Conservation (phyloP, 2,888 invertebrate genomes). For the Hypselothyrea guttata region DNA sequence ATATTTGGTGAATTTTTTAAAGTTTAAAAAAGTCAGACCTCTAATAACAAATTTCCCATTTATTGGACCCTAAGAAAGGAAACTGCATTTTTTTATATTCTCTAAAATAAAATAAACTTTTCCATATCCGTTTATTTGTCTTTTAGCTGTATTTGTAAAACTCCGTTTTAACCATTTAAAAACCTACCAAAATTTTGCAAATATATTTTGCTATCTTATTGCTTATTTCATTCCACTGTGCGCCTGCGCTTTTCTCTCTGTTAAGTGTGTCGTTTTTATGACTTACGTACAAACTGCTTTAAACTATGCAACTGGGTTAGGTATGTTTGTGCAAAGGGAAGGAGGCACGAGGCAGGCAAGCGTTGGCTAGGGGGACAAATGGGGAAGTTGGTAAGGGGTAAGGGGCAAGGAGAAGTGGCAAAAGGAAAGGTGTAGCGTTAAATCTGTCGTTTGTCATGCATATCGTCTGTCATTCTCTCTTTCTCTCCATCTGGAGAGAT, state of each 20-base stretch:
- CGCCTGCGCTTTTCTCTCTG: conserved; percentile 26
- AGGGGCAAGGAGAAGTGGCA: conserved; percentile 1
- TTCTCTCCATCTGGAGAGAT: conserved; percentile 19
- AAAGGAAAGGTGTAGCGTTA: conserved; percentile 14
- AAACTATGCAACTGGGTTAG: conserved; percentile 53
- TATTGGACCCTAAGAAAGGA: no score
- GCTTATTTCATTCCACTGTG: background rate
- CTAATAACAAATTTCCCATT: no score
- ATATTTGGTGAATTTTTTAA: no score
- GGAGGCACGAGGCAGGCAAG: background rate
- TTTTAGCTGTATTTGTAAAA: no score
- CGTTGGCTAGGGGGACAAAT: background rate
- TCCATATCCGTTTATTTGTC: no score
- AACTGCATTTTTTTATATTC: no score
- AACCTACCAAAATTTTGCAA: no score
- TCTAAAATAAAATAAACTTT: no score
- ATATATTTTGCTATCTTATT: no score
- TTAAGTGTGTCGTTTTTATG: conserved; percentile 9
- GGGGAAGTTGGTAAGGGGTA: conserved; percentile 8
- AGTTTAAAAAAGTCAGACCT: no score
- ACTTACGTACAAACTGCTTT: conserved; percentile 11
- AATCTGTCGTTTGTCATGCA: conserved; percentile 40
- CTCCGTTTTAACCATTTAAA: no score
- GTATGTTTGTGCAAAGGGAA: conserved; percentile 4
- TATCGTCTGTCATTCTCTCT: conserved; percentile 30